These are phyloP conservation scores for Lates calcarifer DNA, from an alignment of 2,113 vertebrate genomes.

Conservation along the genomic window DNA sequence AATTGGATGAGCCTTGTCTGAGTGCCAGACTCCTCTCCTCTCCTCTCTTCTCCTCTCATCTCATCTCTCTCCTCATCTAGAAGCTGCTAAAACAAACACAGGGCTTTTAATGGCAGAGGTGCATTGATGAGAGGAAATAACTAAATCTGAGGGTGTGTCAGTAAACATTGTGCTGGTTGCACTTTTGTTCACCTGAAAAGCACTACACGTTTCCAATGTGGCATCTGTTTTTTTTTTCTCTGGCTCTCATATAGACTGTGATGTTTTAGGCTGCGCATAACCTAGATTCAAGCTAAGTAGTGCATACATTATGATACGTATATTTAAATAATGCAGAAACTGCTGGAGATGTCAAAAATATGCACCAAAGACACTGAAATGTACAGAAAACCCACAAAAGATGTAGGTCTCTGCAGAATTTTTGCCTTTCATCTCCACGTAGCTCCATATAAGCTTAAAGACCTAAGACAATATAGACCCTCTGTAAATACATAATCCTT, in stretches of 20 bases:
- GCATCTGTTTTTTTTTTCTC: not conserved
- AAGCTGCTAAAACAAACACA: constrained; percentile 48
- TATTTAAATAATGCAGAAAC: too few relatives aligned
- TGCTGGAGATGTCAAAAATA: too few relatives aligned
- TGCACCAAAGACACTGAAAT: too few relatives aligned
- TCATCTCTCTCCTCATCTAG: constrained; percentile 10
- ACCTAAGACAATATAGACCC: too few relatives aligned
- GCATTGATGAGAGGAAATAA: constrained; percentile 29
- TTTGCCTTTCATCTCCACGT: too few relatives aligned
- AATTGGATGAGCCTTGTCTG: constrained; percentile 74
- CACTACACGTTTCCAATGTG: not conserved
- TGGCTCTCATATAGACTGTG: not conserved
- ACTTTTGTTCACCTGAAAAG: not conserved
- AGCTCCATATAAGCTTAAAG: too few relatives aligned
- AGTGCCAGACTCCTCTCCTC: constrained; percentile 51
- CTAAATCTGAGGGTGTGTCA: constrained; percentile 37
- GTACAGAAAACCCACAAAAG: too few relatives aligned
- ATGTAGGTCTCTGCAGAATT: too few relatives aligned
- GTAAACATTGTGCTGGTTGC: not conserved
- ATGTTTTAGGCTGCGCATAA: not conserved
- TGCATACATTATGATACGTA: too few relatives aligned
- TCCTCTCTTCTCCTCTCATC: constrained; percentile 1
- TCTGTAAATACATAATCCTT: too few relatives aligned
- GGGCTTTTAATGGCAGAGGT: constrained; percentile 33
- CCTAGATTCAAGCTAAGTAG: too few relatives aligned